Conservation (phyloP, 2,797 vertebrate genomes). For the Anisognathus igniventris region DNA sequence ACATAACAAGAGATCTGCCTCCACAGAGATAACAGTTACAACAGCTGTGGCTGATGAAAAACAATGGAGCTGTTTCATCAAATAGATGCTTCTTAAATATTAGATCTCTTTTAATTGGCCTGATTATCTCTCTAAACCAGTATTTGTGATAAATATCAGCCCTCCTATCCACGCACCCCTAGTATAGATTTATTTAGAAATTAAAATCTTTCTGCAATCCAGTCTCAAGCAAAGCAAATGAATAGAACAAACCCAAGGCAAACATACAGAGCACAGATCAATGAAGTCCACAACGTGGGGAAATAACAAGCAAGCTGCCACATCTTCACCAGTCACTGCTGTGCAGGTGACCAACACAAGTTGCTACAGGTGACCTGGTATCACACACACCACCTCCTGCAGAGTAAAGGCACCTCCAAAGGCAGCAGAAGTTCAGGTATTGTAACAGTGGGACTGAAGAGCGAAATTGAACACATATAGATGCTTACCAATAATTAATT, state of each 20-base stretch:
- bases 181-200: background rate
- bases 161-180: background rate
- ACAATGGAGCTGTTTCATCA: conserved; percentile 63
- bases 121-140: conserved; percentile 56
- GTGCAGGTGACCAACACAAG: background rate
- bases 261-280: background rate
- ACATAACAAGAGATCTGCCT: conserved; percentile 66
- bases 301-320: background rate
- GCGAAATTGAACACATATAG: background rate
- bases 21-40: conserved; percentile 58
- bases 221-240: background rate
- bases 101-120: conserved; percentile 45
- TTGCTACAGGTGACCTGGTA: background rate
- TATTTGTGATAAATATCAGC: conserved; percentile 20
- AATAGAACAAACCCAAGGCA: background rate
- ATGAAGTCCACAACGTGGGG: background rate
- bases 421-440: background rate
- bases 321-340: fast-evolving
- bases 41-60: conserved; percentile 66
- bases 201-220: background rate
- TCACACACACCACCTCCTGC: background rate
- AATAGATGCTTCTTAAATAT: conserved; percentile 44
- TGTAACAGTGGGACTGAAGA: background rate
- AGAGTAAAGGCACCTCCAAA: background rate
- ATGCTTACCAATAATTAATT: background rate